Base-by-base conservation (phyloP, 2,797 vertebrate species). In the Melanitta fusca region DNA sequence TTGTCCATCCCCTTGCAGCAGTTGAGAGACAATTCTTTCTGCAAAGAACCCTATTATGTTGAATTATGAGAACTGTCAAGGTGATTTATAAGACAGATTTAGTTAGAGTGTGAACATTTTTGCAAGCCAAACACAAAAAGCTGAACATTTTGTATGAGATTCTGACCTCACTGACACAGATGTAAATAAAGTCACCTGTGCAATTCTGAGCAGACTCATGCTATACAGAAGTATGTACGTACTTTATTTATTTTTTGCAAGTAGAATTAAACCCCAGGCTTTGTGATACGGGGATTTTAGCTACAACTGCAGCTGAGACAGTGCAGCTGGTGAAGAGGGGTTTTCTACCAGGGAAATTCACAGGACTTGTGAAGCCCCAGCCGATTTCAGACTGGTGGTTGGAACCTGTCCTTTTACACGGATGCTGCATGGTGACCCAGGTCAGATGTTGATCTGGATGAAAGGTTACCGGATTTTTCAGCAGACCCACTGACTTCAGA, bases 51-150 rank as follows among this genome's bases (percentile, higher is more conserved):
- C 69, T 80, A 92, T 96, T 95, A 92, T 88, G 34, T 85, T 96
- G 95, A 95, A 96, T 96, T 96, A 95, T 91, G 88, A 85, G 80
- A 66, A 85, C 75, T 91, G 96, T 95, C 96, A 89, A 47, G 57
- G 93, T 96, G 96, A 96, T 96, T 96, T 93, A 94, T 96, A 91
- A 94, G 93, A 53, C 49, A 91, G 75, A 92, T 92, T 95, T 83
- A 92, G 80, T 85, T 65, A 56, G 72, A 82, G 45, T 80, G 75
- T 56, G 93, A 94, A 60, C 34, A 60, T 60, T 96, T 96, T 91
- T 93, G 91, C 90, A 85, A 62, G 56, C 86, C 81, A 89, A 53
- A 53, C 51, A 85, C 65, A 75, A 94, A 95, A 94, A 39, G 45
- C 11, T 5, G 71, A 90, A 68, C 2, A 0, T 66, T 95, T 89